phyloP scores from a whole-genome alignment of 2,888 invertebrate genomes.

The Cosmorhoe ocellata region DNA sequence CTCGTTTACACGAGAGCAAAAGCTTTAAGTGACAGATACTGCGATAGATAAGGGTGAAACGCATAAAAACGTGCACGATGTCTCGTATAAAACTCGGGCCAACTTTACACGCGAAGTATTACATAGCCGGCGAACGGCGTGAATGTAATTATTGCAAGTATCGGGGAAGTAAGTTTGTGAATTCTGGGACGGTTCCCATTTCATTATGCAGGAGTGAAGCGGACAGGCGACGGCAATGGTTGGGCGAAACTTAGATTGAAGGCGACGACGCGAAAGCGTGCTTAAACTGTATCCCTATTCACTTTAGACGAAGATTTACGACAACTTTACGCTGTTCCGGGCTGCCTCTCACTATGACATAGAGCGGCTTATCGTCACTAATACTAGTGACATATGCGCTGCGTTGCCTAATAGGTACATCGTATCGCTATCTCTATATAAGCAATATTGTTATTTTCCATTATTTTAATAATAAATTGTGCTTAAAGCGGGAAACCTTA shows the following conservation, averaged over 20 bases:
- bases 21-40: constrained; percentile 79
- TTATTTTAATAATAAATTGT: constrained; percentile 9
- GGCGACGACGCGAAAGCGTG: constrained; percentile 74
- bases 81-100: constrained; percentile 51
- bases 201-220: constrained; percentile 76
- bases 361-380: constrained; percentile 33
- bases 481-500: constrained; percentile 63
- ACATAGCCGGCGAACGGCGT: constrained; percentile 44
- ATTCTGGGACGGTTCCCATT: constrained; percentile 65
- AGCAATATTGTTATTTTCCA: constrained; percentile 1
- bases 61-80: constrained; percentile 57
- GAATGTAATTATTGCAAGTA: constrained; percentile 69
- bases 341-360: constrained; percentile 38
- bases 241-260: constrained; percentile 79
- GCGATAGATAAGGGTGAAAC: constrained; percentile 67
- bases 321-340: constrained; percentile 55
- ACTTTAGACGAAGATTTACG: constrained; percentile 70
- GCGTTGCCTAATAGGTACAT: not conserved
- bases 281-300: constrained; percentile 70
- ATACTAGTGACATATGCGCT: constrained; percentile 13
- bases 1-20: constrained; percentile 76
- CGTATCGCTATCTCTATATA: not conserved
- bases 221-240: constrained; percentile 57
- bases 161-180: constrained; percentile 59
- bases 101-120: constrained; percentile 40